A percentile compares a stretch with the other conserved stretches of the same genome.
These are phyloP conservation scores for Actinernus sp. DNA, from an alignment of 92 coral and sea anemone genomes.

Conservation along the genomic window DNA sequence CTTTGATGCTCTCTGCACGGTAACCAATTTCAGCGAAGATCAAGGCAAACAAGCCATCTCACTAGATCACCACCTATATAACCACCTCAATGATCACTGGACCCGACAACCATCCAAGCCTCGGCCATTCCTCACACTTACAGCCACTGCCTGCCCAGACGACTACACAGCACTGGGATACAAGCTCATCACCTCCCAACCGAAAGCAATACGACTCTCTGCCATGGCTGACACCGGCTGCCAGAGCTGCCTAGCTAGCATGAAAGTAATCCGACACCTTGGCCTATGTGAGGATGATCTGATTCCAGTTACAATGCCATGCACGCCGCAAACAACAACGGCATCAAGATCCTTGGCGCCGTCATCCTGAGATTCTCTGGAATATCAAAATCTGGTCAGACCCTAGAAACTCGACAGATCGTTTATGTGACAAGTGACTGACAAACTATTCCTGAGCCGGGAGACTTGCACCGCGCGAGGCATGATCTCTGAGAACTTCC, in stretches of 20 bases:
- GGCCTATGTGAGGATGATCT: constrained; percentile 40
- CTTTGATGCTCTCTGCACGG: constrained; percentile 51
- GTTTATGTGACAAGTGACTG: constrained; percentile 43
- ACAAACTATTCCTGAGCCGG: constrained; percentile 62
- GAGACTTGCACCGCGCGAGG: constrained; percentile 59
- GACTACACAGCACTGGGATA: constrained; percentile 54
- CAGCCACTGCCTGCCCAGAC: constrained; percentile 46
- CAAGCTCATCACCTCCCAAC: constrained; percentile 26
- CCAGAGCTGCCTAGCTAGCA: constrained; percentile 76
- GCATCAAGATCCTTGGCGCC: constrained; percentile 66
- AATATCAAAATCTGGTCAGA: constrained; percentile 32
- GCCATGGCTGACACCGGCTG: constrained; percentile 78
- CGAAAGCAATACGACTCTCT: constrained; percentile 25
- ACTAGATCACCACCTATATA: constrained; percentile 69
- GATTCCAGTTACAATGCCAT: constrained; percentile 63
- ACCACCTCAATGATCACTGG: constrained; percentile 41
- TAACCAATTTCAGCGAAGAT: constrained; percentile 24
- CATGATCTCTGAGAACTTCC: constrained; percentile 33
- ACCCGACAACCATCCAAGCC: constrained; percentile 51
- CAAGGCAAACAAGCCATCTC: constrained; percentile 13
- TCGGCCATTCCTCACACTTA: constrained; percentile 57
- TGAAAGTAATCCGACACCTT: constrained; percentile 38
- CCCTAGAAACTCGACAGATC: constrained; percentile 47
- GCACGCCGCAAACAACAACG: constrained; percentile 75
- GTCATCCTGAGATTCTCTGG: constrained; percentile 67